Evolutionary conservation across 2,888 invertebrate genomes (phyloP).

Genomic region (Hypena proboscidalis): DNA sequence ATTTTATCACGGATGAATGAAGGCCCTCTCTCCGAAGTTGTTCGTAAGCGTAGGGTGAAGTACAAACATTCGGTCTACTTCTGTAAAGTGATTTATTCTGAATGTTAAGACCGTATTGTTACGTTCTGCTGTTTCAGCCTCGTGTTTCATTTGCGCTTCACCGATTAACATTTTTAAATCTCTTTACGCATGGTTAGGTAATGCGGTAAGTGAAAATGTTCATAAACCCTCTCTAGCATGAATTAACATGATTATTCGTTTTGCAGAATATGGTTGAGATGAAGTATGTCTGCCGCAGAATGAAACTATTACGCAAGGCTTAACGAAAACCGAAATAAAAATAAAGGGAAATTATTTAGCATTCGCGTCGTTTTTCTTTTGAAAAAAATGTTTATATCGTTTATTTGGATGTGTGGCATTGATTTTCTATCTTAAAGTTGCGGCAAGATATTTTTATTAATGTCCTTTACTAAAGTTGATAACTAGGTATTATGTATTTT

Average conservation of each 20-base stretch:
- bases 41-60: constrained; percentile 24
- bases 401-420: too few species aligned
- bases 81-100: constrained; percentile 33
- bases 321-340: too few species aligned
- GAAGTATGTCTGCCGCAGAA: constrained; percentile 6
- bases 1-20: constrained; percentile 22
- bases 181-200: constrained; percentile 20
- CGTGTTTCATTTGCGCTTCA: constrained; percentile 27
- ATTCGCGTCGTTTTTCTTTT: too few species aligned
- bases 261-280: constrained; percentile 1
- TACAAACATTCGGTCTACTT: constrained; percentile 26
- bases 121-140: too few species aligned
- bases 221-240: constrained; percentile 4
- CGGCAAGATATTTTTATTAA: too few species aligned
- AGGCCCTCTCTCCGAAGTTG: constrained; percentile 19
- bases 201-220: constrained; percentile 19
- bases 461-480: too few species aligned
- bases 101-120: constrained; percentile 27
- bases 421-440: too few species aligned
- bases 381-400: too few species aligned
- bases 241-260: constrained; percentile 10
- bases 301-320: neutral
- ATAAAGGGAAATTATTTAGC: too few species aligned
- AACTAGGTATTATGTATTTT: too few species aligned
- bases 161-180: constrained; percentile 24